phyloP scores from a whole-genome alignment of 2,113 vertebrate species.

The Crotophaga sulcirostris region DNA sequence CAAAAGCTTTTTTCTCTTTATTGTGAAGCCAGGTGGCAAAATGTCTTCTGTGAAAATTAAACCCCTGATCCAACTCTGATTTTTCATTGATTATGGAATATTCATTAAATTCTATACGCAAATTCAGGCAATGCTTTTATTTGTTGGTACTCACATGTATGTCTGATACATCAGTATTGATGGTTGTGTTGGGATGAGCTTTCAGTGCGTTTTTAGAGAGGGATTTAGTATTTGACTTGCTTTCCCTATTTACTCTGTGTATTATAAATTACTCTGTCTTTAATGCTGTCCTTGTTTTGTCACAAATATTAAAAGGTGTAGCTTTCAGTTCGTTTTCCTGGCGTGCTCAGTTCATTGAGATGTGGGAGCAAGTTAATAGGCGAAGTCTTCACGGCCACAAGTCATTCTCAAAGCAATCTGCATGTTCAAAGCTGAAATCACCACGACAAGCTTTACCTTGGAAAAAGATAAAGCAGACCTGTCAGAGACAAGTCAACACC shows the following conservation, averaged over 20 bases:
- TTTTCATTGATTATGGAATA: neutral
- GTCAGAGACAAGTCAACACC: neutral
- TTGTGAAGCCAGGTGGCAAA: slow-evolving; percentile 53
- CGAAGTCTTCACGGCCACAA: neutral
- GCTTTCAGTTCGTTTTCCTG: neutral
- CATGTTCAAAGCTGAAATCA: neutral
- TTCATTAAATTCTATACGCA: neutral
- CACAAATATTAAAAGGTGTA: neutral
- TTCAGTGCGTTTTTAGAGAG: neutral
- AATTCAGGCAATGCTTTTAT: neutral
- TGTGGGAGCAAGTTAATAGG: neutral
- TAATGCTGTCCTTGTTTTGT: slow-evolving; percentile 39
- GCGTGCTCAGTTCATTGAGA: neutral
- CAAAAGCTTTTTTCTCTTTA: slow-evolving; percentile 31
- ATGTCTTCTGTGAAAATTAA: slow-evolving; percentile 24
- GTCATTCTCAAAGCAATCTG: neutral
- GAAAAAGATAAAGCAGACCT: neutral
- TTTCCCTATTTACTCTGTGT: neutral
- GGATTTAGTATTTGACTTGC: neutral
- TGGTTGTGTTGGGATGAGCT: neutral
- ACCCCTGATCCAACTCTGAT: neutral
- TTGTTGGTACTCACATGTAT: neutral
- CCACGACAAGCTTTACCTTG: neutral
- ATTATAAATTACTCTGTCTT: neutral
- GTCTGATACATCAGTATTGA: neutral